These are phyloP conservation scores for Oenanthe oenanthe DNA, from an alignment of 2,113 vertebrate species.

Conservation along the genomic window DNA sequence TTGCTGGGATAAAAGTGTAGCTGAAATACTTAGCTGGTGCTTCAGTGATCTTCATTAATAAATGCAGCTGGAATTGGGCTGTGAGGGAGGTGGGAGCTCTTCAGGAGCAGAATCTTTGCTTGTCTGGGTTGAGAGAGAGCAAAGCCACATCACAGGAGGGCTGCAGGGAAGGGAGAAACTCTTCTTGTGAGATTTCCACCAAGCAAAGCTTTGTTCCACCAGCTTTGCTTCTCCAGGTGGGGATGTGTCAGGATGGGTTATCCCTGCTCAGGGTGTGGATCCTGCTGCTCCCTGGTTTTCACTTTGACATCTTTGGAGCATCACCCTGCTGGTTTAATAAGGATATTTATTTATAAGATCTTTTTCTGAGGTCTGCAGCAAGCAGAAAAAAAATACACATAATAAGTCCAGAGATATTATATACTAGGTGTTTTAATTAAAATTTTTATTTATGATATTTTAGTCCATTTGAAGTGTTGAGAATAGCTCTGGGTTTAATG, in stretches of 20 bases:
- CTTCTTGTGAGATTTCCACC: background rate
- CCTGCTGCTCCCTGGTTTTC: background rate
- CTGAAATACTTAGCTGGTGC: background rate
- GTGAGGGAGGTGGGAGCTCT: background rate
- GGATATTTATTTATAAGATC: background rate
- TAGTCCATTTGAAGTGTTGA: background rate
- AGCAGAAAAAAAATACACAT: background rate
- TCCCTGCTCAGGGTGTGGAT: accelerated
- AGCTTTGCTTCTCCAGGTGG: background rate
- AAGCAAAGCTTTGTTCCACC: accelerated
- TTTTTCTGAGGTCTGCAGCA: background rate
- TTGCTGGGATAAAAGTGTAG: slow-evolving; percentile 4
- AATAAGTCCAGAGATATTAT: background rate
- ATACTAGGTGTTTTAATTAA: slow-evolving; percentile 43
- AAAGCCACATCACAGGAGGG: accelerated
- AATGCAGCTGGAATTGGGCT: background rate
- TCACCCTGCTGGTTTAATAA: background rate
- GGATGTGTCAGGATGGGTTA: background rate
- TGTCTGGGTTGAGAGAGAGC: background rate
- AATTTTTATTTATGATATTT: slow-evolving; percentile 40
- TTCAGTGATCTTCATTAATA: background rate
- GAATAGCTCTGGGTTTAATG: background rate
- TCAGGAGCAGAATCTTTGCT: background rate
- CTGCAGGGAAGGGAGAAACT: too few relatives aligned
- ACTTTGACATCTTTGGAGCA: background rate